These are phyloP conservation scores for Arion vulgaris DNA, from an alignment of 1,140 invertebrate species.

Conservation along the genomic window DNA sequence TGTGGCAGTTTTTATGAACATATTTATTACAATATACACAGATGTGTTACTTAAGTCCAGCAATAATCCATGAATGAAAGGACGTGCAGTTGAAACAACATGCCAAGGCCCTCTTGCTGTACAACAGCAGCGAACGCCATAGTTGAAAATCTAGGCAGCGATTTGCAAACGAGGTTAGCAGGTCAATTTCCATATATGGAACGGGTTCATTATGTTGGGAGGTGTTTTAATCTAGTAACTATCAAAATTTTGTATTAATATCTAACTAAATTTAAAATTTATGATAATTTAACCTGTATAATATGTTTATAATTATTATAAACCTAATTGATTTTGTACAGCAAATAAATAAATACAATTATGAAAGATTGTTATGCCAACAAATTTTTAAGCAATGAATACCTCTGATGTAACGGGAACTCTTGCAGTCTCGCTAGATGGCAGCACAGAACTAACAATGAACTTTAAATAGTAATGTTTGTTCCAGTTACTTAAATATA, in stretches of 20 bases:
- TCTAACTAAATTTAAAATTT: neutral
- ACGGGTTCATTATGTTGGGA: conserved; percentile 27
- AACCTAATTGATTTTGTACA: neutral
- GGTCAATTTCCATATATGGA: conserved; percentile 44
- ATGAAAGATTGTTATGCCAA: neutral
- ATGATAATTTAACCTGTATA: neutral
- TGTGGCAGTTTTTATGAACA: neutral
- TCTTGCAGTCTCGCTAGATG: conserved; percentile 8
- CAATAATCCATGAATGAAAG: conserved; percentile 7
- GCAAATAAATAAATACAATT: neutral
- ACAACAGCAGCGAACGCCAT: conserved; percentile 6
- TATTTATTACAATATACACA: neutral
- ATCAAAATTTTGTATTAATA: neutral
- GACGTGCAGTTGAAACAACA: neutral
- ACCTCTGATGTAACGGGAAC: neutral
- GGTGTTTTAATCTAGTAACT: neutral
- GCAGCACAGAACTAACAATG: neutral
- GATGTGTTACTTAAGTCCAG: neutral
- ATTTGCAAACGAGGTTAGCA: conserved; percentile 38
- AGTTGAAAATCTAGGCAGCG: conserved; percentile 37
- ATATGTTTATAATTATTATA: neutral
- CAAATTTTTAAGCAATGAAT: neutral
- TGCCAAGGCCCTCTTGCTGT: neutral
- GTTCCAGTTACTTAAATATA: too few relatives aligned
- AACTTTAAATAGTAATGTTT: too few relatives aligned